A percentile compares a stretch with the other conserved stretches of the same genome.
Evolutionary conservation across 1,140 invertebrate genomes (phyloP).

Genomic region (Anoplolepis gracilipes): DNA sequence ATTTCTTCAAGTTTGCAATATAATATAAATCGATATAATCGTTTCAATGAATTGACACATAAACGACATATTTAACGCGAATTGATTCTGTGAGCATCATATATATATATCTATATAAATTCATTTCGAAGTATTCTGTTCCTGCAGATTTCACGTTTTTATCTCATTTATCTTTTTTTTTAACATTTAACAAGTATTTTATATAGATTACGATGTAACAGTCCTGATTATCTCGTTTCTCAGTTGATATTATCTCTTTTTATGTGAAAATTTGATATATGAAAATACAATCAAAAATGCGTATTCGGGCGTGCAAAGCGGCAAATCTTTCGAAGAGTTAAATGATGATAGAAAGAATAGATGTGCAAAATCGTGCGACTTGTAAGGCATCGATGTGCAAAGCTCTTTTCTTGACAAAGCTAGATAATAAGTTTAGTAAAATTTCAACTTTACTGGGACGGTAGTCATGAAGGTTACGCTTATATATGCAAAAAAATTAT

Average conservation of each 20-base stretch:
- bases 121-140: constrained; percentile 72
- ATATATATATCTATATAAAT: constrained; percentile 60
- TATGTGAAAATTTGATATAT: constrained; percentile 71
- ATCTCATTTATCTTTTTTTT: constrained; percentile 56
- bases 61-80: constrained; percentile 51
- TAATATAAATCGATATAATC: constrained; percentile 33
- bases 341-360: too few species aligned
- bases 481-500: too few species aligned
- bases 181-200: constrained; percentile 66
- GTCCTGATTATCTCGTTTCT: constrained; percentile 60
- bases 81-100: constrained; percentile 60
- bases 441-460: too few species aligned
- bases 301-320: too few species aligned
- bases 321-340: too few species aligned
- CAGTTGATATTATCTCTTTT: neutral
- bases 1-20: constrained; percentile 12
- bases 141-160: constrained; percentile 67
- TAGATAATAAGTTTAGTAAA: too few species aligned
- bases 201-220: constrained; percentile 66
- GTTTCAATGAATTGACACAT: constrained; percentile 39
- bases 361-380: too few species aligned
- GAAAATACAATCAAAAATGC: constrained; percentile 72
- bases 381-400: too few species aligned
- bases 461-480: too few species aligned
- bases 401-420: too few species aligned